Base-by-base conservation (phyloP, 2,797 vertebrate species). In the Mormyrus hasselquistii region DNA sequence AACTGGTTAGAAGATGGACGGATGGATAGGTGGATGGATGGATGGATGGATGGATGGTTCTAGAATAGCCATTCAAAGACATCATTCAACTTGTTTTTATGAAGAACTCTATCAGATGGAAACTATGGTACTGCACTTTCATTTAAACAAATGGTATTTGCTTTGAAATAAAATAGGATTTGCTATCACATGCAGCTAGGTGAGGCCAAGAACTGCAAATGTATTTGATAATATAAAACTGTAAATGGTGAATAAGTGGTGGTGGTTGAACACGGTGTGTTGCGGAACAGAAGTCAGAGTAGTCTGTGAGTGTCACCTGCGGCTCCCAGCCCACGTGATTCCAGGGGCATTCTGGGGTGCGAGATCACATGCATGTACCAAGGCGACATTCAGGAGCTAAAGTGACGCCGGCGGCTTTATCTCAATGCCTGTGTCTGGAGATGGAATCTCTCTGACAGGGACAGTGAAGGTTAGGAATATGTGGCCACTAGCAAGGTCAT, bases 121-220 rank as follows among this genome's bases (percentile, higher is more conserved):
- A 84, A 84, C 16, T 44, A 25, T 47, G n/a, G 2, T 8, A 84
- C 12, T 25, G 14, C 16, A 25, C 47, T 84, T 44, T 50, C 22
- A 16, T 50, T 47, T 25, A 85, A 85, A 85, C 49, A 85, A 85
- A 85, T 85, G 44, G n/a, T 25, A 22, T 85, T 85, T 85, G 22
- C 22, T 85, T 50, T 85, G 44, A 22, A 85, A 22, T 25, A 50
- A 85, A 85, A 85, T 25, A 49, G 82, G 82, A 84, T 84, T 84
- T 52, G n/a, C 47, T 29, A 50, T 85, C n/a, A 52, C 69, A 76
- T 73, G 65, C 29, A 41, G 14, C 10, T 19, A 76, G 69, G 14
- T 41, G 12, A 38, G 4, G 59, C n/a, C 59, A 29, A 65, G 62
- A 65, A 65, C 25, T 65, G 62, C 38, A 6, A 41, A 76, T 14